Base-by-base conservation (phyloP, 2,797 vertebrate genomes). In the Betta splendens region DNA sequence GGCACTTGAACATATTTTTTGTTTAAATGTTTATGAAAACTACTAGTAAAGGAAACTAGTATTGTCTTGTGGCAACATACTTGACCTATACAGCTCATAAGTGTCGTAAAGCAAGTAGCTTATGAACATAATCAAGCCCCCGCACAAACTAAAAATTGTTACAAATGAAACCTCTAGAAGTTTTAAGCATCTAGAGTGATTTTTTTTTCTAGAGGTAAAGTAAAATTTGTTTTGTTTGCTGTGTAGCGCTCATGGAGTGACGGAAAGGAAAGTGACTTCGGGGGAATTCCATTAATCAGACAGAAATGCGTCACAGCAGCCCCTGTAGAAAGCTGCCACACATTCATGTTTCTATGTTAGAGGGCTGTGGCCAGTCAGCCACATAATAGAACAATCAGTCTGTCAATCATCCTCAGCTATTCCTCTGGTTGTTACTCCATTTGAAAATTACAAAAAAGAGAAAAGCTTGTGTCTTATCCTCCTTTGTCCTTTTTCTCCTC, bases 361-460 rank as follows among this genome's bases (percentile, higher is more conserved):
- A 89, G 84, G 86, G 86, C 89, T 89, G 84, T 91, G 90, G 85
- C 89, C 90, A 92, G 87, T 91, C 90, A 91, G 86, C 84, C 91
- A 91, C 90, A 90, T 92, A 92, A 92, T 91, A 84, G 88, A 92
- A 90, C 86, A 91, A 90, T 89, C 87, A 84, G 69, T 72, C 84
- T 78, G 86, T 91, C 91, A 91, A 81, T 92, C 89, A 91, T 87
- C 75, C 80, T 73, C 79, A 51, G 64, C 77, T 81, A 56, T 75
- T 79, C 57, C 58, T 70, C 45, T 61, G 52, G 63, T 70, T 77
- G 44, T 26, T 69, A 68, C 72, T 80, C 84, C 49, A 56, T 81
- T 81, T 77, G 78, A 83, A 85, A 84, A 85, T 68, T 67, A 80
- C 54, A 45, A 36, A 50, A 39, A 29, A 36, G 47, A 48, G 62